Percentiles rank a stretch among this genome's conserved stretches.
Evolutionary conservation across 2,888 invertebrate species (phyloP).

Genomic region (Leptinotarsa haldemani): DNA sequence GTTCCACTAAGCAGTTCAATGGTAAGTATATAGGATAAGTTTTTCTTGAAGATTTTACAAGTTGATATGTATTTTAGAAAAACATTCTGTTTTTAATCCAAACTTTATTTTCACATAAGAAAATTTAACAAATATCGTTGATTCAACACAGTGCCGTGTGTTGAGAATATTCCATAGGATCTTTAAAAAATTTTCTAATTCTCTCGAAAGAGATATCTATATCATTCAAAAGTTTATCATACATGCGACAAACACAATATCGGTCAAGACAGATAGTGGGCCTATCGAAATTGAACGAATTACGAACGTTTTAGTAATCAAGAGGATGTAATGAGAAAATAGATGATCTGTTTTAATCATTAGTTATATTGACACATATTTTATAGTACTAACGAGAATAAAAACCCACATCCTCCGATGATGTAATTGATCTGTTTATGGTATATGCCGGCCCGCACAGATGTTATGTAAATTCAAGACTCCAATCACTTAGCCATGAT

Average conservation of each 20-base stretch:
- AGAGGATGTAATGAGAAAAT: slow-evolving; percentile 18
- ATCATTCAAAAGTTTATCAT: slow-evolving; percentile 14
- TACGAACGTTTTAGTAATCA: slow-evolving; percentile 22
- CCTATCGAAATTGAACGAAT: slow-evolving; percentile 21
- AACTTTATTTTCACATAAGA: background rate
- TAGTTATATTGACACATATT: slow-evolving; percentile 13
- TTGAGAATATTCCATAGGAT: background rate
- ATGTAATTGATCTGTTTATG: slow-evolving; percentile 22
- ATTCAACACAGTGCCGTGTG: background rate
- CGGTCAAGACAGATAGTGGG: slow-evolving; percentile 15
- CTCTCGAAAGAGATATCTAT: background rate
- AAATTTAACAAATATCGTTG: no score
- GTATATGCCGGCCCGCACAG: background rate
- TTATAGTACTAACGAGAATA: background rate
- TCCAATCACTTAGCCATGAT: background rate
- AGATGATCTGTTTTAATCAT: slow-evolving; percentile 26
- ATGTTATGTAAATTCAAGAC: slow-evolving; percentile 10
- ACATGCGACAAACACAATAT: slow-evolving; percentile 4
- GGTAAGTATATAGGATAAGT: slow-evolving; percentile 37
- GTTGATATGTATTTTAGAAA: slow-evolving; percentile 13
- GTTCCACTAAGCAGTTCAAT: slow-evolving; percentile 33
- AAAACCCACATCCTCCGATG: slow-evolving; percentile 17
- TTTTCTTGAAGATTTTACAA: slow-evolving; percentile 28
- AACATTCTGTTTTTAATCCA: slow-evolving; percentile 18
- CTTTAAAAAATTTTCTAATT: background rate